Percentiles rank a stretch among this genome's conserved stretches.
phyloP scores from a whole-genome alignment of 2,888 invertebrate genomes.

The Bembecia ichneumoniformis region DNA sequence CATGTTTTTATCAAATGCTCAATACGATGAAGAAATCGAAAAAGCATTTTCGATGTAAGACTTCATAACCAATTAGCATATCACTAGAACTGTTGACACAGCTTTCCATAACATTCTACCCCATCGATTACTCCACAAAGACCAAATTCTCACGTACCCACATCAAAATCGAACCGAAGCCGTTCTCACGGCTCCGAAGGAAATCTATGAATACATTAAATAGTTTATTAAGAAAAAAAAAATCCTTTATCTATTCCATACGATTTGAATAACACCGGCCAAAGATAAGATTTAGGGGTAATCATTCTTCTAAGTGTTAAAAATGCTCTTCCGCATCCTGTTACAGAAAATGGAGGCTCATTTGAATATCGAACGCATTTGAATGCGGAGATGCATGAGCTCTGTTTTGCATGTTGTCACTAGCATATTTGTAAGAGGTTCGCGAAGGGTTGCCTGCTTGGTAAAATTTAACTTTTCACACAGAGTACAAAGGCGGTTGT shows the following conservation, averaged over 20 bases:
- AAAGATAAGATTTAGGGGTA: slow-evolving; percentile 43
- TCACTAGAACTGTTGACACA: slow-evolving; percentile 61
- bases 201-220: slow-evolving; percentile 57
- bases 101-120: slow-evolving; percentile 60
- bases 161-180: slow-evolving; percentile 27
- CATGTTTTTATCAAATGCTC: too few relatives aligned
- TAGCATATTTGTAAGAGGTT: slow-evolving; percentile 22
- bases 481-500: slow-evolving; percentile 34
- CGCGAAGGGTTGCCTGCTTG: slow-evolving; percentile 13
- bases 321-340: slow-evolving; percentile 64
- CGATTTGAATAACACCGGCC: slow-evolving; percentile 38
- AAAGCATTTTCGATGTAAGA: too few relatives aligned
- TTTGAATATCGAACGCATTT: slow-evolving; percentile 60
- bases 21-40: too few relatives aligned
- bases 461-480: slow-evolving; percentile 43
- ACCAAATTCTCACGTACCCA: slow-evolving; percentile 37
- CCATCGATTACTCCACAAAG: slow-evolving; percentile 53
- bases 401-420: slow-evolving; percentile 59
- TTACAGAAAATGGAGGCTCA: slow-evolving; percentile 42
- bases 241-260: slow-evolving; percentile 46
- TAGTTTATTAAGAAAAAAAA: slow-evolving; percentile 39
- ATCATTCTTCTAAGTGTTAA: slow-evolving; percentile 68
- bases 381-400: slow-evolving; percentile 34
- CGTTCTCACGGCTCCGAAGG: slow-evolving; percentile 39
- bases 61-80: slow-evolving; percentile 33